Evolutionary conservation across 2,797 vertebrate genomes (phyloP).

Genomic region (Buphagus erythrorhynchus): DNA sequence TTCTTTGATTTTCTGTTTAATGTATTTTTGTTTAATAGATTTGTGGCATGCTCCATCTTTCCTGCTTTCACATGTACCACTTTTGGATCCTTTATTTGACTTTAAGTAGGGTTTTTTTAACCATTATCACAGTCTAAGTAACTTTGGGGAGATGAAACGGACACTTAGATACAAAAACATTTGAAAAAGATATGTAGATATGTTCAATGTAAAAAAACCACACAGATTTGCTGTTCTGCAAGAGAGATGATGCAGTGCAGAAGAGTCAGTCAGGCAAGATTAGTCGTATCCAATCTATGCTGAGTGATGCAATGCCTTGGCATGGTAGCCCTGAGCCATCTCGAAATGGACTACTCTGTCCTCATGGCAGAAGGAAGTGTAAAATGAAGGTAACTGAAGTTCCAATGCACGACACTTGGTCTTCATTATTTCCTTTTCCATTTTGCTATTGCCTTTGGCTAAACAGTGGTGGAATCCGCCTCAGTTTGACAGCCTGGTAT

Average conservation of each 20-base stretch:
- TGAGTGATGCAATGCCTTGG: not conserved
- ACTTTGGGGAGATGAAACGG: fast-evolving
- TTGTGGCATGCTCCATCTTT: not conserved
- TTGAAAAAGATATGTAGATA: not conserved
- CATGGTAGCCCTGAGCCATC: not conserved
- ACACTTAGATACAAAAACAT: not conserved
- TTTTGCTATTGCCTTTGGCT: not conserved
- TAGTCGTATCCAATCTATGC: fast-evolving
- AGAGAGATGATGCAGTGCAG: not conserved
- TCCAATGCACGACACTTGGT: not conserved
- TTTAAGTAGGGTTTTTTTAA: not conserved
- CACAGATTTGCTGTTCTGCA: fast-evolving
- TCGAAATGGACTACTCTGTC: not conserved
- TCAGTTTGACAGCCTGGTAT: not conserved
- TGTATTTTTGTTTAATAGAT: not conserved
- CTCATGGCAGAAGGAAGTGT: not conserved
- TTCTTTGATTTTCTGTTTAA: not conserved
- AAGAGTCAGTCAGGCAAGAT: not conserved
- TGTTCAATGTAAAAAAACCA: not conserved
- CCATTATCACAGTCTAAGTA: not conserved
- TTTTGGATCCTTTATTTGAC: not conserved
- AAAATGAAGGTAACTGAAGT: not conserved
- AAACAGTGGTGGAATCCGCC: not conserved
- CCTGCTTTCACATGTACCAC: not conserved
- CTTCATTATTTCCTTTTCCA: not conserved